Base-by-base conservation (phyloP, 2,888 invertebrate genomes). In the Tachystola acroxantha region DNA sequence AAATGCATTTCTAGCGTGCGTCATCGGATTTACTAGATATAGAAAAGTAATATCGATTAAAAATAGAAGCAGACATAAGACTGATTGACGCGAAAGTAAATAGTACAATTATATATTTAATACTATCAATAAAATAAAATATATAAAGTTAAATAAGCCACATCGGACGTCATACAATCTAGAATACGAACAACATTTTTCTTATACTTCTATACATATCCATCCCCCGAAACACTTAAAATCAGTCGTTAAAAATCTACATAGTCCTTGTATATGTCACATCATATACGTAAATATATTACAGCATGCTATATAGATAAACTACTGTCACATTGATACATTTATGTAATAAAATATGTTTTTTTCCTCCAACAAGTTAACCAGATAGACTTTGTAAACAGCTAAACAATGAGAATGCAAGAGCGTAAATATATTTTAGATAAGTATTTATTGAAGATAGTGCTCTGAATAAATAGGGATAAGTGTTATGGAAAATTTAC, bases 301-400 rank as follows among this genome's bases (percentile, higher is more conserved):
- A 71, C 66, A 72, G 62, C 73, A 75, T 74, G 70, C 71, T 70
- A 51, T 53, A 49, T 56, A 57, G 57, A 65, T 44, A 48, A 16
- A 50, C 68, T 75, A 75, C 69, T 50, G 62, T 72, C 64, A 69
- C 61, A 57, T 55, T 52, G 47, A 60, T 62, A 67, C 61, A 67
- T 61, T 58, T 67, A 71, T 73, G 66, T 76, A 69, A 73, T 81
- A 81, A 79, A 82, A 82, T 82, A 81, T 76, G 61, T 73, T 69
- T 68, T 64, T 60, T 56, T 36, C 24, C 19, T 33, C 28, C 54
- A 80, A 76, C 71, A 64, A 62, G 45, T 57, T 73, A 82, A 82
- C 80, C 74, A 62, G 77, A 82, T 85, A 85, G 72, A 85, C 75
- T 85, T 81, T 84, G 68, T 73, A 72, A 70, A 74, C 59, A 70